Evolutionary conservation across 2,797 vertebrate genomes (phyloP).

Genomic region (Prionace glauca): DNA sequence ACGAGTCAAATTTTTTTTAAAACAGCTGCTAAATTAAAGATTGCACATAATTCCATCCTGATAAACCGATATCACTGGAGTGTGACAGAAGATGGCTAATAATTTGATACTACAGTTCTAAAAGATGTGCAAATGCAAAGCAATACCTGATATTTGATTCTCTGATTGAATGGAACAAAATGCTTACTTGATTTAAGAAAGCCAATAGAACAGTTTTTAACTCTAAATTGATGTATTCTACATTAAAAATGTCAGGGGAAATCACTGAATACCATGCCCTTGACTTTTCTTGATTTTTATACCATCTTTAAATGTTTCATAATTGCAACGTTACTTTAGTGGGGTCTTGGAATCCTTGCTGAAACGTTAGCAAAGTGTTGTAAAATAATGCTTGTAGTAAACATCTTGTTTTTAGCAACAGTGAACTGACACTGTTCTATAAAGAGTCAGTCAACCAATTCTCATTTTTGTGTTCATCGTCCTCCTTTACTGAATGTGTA

Average conservation of each 20-base stretch:
- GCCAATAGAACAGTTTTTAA: slow-evolving; percentile 24
- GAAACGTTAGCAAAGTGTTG: background rate
- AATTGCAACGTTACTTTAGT: background rate
- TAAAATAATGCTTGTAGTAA: background rate
- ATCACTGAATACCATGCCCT: slow-evolving; percentile 2
- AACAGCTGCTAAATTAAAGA: slow-evolving; percentile 29
- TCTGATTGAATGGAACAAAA: slow-evolving; percentile 32
- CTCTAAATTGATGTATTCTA: slow-evolving; percentile 3
- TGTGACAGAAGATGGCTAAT: background rate
- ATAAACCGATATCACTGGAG: background rate
- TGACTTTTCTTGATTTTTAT: slow-evolving; percentile 23
- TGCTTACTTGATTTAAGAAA: slow-evolving; percentile 19
- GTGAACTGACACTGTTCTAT: background rate
- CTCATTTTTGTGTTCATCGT: background rate
- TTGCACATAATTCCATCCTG: background rate
- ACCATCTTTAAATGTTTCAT: background rate
- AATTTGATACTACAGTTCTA: slow-evolving; percentile 20
- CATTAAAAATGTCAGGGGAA: slow-evolving; percentile 33
- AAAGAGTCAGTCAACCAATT: background rate
- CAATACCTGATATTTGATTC: slow-evolving; percentile 6
- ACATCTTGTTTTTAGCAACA: background rate
- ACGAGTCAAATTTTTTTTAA: slow-evolving; percentile 16
- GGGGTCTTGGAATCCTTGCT: background rate
- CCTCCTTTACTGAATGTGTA: background rate
- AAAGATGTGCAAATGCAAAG: slow-evolving; percentile 22